Evolutionary conservation across 2,797 vertebrate species (phyloP).

Genomic region (Leptatherina wallacei): DNA sequence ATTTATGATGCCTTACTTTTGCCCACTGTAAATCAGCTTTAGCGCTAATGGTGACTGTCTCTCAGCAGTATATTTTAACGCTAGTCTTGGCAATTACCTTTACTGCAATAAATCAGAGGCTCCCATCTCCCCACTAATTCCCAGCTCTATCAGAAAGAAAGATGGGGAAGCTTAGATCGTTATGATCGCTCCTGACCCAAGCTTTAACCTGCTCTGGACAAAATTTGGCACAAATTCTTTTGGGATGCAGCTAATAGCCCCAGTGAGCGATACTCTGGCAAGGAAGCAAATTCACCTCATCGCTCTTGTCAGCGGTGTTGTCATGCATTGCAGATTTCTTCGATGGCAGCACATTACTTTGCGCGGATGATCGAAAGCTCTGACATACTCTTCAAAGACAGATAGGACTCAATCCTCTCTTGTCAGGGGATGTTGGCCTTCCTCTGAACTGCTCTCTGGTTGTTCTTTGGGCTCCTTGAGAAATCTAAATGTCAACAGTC

Average conservation of each 20-base stretch:
- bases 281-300: conserved; percentile 32
- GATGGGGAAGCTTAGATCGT: conserved; percentile 27
- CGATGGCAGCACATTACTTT: not conserved
- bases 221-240: conserved; percentile 42
- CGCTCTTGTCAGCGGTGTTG: conserved; percentile 12
- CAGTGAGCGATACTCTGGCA: conserved; percentile 41
- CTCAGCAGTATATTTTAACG: conserved; percentile 49
- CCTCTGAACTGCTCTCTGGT: conserved; percentile 1
- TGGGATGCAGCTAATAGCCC: conserved; percentile 44
- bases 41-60: conserved; percentile 35
- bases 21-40: conserved; percentile 50
- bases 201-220: conserved; percentile 30
- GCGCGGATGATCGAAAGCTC: conserved; percentile 30
- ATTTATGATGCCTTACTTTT: conserved; percentile 54
- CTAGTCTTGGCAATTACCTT: conserved; percentile 45
- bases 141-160: conserved; percentile 40
- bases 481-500: conserved; percentile 42
- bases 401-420: conserved; percentile 37
- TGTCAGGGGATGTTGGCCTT: conserved; percentile 21
- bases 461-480: conserved; percentile 14
- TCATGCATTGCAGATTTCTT: conserved; percentile 35
- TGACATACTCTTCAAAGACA: conserved; percentile 25
- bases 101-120: conserved; percentile 48
- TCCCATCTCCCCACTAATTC: conserved; percentile 22
- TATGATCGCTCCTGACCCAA: conserved; percentile 23